These are phyloP conservation scores for Metacarcinus magister DNA, from an alignment of 2,888 invertebrate species.

Conservation along the genomic window DNA sequence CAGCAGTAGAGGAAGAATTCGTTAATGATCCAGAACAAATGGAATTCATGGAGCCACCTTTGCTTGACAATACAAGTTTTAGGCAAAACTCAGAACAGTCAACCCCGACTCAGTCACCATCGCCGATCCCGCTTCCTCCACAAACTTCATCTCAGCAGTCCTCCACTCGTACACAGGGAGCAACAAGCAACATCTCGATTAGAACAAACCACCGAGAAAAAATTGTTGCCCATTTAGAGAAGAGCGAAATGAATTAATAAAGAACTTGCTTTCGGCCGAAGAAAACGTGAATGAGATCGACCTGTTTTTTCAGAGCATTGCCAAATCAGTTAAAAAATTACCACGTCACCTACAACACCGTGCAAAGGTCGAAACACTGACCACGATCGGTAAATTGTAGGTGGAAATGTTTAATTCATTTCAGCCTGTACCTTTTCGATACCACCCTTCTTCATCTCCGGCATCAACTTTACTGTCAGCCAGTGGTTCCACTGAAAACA, in stretches of 20 bases:
- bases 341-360: conserved; percentile 74
- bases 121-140: conserved; percentile 58
- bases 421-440: too few species aligned
- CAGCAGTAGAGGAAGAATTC: conserved; percentile 55
- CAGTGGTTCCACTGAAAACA: conserved; percentile 71
- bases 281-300: conserved; percentile 66
- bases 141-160: conserved; percentile 73
- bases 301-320: conserved; percentile 70
- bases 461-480: conserved; percentile 38
- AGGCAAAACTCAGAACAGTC: conserved; percentile 69
- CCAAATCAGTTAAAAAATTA: conserved; percentile 74
- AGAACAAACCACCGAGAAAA: conserved; percentile 68
- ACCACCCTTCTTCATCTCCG: conserved; percentile 16
- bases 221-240: conserved; percentile 66
- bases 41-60: conserved; percentile 47
- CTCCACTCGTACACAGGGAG: conserved; percentile 67
- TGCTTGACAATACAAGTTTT: conserved; percentile 69
- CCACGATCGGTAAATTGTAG: conserved; percentile 69
- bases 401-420: conserved; percentile 63
- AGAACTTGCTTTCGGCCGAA: conserved; percentile 67
- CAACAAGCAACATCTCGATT: conserved; percentile 68
- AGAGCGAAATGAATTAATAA: conserved; percentile 69
- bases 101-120: conserved; percentile 58
- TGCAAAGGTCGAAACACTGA: conserved; percentile 72
- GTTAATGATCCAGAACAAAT: conserved; percentile 67